Evolutionary conservation across 2,797 vertebrate species (phyloP), one percentile per base, ranked within the genome.

Genomic region (Esox masquinongy): DNA sequence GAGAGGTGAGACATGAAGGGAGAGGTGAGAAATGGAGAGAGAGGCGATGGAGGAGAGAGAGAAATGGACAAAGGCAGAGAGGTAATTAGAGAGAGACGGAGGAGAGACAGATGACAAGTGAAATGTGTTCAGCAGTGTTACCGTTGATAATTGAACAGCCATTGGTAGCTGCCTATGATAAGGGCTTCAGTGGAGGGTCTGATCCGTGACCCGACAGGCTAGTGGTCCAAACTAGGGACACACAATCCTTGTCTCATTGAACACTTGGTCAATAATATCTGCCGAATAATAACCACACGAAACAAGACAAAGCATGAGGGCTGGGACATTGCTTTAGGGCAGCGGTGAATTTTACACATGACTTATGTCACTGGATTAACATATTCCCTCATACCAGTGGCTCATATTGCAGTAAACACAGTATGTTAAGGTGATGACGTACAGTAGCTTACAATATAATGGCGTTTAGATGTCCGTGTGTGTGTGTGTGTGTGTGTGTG

Each of bases 1-100:
- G 67, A 68, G 51, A 26, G 22, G 12, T 12, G 11, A 0, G 4
- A 61, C n/a, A 43, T 47, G 43, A 8, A 47, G 43, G 12, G 43
- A 47, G 43, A 14, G 43, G 12, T 4, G 43, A 43, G 64, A 68
- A 43, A 50, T n/a, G 43, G 19, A 72, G 16, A 36, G 59, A 47
- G 67, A 70, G 59, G 59, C n/a, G 43, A 7, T 1, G 50, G n/a
- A 22, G 36, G 66, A 72, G 70, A 69, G 70, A 69, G 77, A 49
- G 26, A 53, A 4, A 61, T 11, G 61, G 34, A 47, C 53, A 67
- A 47, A 64, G n/a, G 16, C 14, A 51, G 47, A 51, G 67, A 68
- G 34, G 19, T 12, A 8, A 31, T 34, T 6, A 50, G 36, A 26
- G n/a, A 47, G 19, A 19, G 34, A 66, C 26, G 2, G 8, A 36